Percentiles rank a stretch among this genome's conserved stretches.
Conservation (phyloP, 92 coral and sea anemone genomes). For the Isaurus tuberculatus region DNA sequence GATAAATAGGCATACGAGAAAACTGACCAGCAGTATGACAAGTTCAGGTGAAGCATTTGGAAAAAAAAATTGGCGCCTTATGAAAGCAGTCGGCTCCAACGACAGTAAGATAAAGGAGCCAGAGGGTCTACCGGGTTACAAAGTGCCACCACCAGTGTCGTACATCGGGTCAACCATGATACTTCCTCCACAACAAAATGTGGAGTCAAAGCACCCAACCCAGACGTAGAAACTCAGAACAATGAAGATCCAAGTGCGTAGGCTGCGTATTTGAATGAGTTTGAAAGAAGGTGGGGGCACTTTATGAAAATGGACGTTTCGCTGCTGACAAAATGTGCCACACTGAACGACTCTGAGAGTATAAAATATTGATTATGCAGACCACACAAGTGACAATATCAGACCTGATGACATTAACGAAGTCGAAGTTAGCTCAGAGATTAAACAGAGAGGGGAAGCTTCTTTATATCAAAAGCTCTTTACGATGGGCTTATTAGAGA, state of each 20-base stretch:
- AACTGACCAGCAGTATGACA: constrained; percentile 37
- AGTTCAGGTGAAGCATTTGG: constrained; percentile 4
- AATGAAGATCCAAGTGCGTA: too few species aligned
- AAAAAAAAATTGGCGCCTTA: constrained; percentile 17
- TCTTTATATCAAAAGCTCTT: too few species aligned
- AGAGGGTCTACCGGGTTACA: constrained; percentile 8
- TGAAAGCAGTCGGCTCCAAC: constrained; percentile 14
- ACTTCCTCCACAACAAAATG: constrained; percentile 16
- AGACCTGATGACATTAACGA: too few species aligned
- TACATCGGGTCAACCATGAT: constrained; percentile 16
- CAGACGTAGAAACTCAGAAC: constrained; percentile 17
- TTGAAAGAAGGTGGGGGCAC: neutral
- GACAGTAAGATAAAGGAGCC: constrained; percentile 10
- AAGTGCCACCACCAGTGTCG: constrained; percentile 21
- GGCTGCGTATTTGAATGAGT: too few species aligned
- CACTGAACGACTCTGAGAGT: too few species aligned
- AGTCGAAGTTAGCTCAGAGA: too few species aligned
- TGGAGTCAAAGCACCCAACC: constrained; percentile 7
- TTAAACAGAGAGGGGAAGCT: too few species aligned
- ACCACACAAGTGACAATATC: too few species aligned
- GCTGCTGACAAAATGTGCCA: too few species aligned
- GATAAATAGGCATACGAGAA: constrained; percentile 6
- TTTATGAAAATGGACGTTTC: too few species aligned
- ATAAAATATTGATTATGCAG: too few species aligned
- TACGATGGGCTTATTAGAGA: too few species aligned